Evolutionary conservation across 2,113 vertebrate species (phyloP), one percentile per base, ranked within the genome.

Genomic region (Plecturocebus donacophilus): DNA sequence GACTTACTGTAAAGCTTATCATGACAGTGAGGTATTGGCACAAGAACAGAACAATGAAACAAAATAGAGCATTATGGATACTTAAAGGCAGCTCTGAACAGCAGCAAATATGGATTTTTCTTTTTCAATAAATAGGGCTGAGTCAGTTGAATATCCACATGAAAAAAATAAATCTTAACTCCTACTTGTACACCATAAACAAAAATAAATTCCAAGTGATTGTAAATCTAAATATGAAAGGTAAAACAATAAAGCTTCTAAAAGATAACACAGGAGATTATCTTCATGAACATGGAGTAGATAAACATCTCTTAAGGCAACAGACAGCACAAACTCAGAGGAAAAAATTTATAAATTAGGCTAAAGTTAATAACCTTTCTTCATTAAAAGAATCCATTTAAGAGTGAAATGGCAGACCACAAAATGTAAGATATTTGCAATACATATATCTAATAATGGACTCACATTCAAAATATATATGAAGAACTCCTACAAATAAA

Each of bases 381-480:
- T 92, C 79, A 92, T 70, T 92, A 77, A 95, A 89, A 94, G 68
- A 91, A 71, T 21, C 23, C 35, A 92, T 35, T 71, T n/a, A 49
- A 96, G 75, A 87, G 35, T 87, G 47, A 96, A 96, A 94, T 30
- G n/a, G 47, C 40, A 94, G 64, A 42, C n/a, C 45, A 64, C 58
- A 88, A 88, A 94, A 88, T 30, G 20, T 70, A 58, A 91, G 45
- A 13, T 70, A 92, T 32, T 23, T 88, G n/a, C 45, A 83, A 70
- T 77, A 84, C 49, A 71, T 27, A 42, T 38, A 88, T 61, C 87
- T 71, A 94, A 76, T 27, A 87, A 77, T 2, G n/a, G 30, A 94
- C 20, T 83, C 68, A 68, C 56, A 87, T 47, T 23, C 8, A 85
- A 93, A 90, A 77, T 47, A 71, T 11, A 21, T 49, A 64, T 56